Evolutionary conservation across 2,797 vertebrate genomes (phyloP).

Genomic region (Crenichthys baileyi): DNA sequence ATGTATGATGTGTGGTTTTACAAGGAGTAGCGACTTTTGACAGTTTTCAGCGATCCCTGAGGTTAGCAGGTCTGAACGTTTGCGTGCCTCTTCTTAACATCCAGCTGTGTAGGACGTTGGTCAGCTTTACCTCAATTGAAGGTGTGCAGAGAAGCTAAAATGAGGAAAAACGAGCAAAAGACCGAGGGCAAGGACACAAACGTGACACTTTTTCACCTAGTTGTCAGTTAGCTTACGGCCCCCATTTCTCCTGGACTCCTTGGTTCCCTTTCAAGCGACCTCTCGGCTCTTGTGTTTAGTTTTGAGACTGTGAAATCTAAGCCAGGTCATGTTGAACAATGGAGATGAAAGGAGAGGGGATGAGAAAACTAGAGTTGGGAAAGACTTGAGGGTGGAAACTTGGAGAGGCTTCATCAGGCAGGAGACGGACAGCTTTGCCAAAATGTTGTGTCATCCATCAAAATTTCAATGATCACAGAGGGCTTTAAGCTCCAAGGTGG

Average conservation of each 20-base stretch:
- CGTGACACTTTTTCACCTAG: slow-evolving; percentile 76
- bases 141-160: slow-evolving; percentile 33
- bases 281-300: slow-evolving; percentile 63
- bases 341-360: slow-evolving; percentile 64
- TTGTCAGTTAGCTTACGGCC: slow-evolving; percentile 73
- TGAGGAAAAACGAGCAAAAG: slow-evolving; percentile 27
- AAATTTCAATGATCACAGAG: slow-evolving; percentile 29
- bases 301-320: slow-evolving; percentile 73
- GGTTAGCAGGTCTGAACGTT: slow-evolving; percentile 34
- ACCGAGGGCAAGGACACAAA: slow-evolving; percentile 51
- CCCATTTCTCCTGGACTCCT: slow-evolving; percentile 47
- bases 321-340: slow-evolving; percentile 46
- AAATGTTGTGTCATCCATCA: slow-evolving; percentile 52
- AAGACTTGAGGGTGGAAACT: slow-evolving; percentile 43
- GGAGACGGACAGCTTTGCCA: slow-evolving; percentile 41
- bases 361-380: slow-evolving; percentile 45
- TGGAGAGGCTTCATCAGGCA: slow-evolving; percentile 22
- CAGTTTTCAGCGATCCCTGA: slow-evolving; percentile 70
- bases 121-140: slow-evolving; percentile 58
- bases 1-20: slow-evolving; percentile 60
- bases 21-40: slow-evolving; percentile 64
- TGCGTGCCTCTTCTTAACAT: slow-evolving; percentile 52
- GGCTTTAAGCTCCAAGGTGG: slow-evolving; percentile 11
- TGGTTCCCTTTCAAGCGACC: slow-evolving; percentile 41
- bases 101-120: slow-evolving; percentile 40